Conservation (phyloP, 2,888 invertebrate species). For the Lithophane socia region DNA sequence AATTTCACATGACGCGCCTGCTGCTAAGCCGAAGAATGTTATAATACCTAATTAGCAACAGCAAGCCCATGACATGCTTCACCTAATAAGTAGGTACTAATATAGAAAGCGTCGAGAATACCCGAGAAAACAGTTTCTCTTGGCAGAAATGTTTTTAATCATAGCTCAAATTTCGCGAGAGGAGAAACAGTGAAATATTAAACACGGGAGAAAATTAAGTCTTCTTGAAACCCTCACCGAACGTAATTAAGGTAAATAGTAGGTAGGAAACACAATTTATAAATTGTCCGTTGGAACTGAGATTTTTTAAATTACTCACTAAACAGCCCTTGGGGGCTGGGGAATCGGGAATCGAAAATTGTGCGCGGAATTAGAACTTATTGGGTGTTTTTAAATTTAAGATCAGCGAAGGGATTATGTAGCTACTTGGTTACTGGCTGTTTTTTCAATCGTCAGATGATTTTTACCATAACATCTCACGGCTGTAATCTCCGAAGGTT, state of each 20-base stretch:
- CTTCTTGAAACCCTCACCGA: constrained; percentile 35
- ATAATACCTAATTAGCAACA: constrained; percentile 9
- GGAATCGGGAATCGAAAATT: background rate
- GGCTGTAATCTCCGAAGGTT: too few relatives aligned
- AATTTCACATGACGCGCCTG: background rate
- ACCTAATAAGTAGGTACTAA: background rate
- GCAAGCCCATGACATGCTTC: background rate
- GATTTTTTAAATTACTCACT: constrained; percentile 33
- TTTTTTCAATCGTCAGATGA: background rate
- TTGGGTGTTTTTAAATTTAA: constrained; percentile 14
- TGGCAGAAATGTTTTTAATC: constrained; percentile 20
- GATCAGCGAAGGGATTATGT: background rate
- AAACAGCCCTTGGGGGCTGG: background rate
- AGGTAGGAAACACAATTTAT: constrained; percentile 30
- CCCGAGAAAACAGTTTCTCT: background rate
- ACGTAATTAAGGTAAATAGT: constrained; percentile 54
- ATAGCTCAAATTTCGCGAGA: constrained; percentile 25
- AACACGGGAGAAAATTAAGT: constrained; percentile 42
- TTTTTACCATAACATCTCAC: too few relatives aligned
- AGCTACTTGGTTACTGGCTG: background rate
- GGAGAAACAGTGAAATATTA: constrained; percentile 50
- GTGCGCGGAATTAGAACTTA: background rate
- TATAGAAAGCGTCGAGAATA: background rate
- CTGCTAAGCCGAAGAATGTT: background rate
- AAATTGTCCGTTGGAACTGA: constrained; percentile 31